phyloP scores from a whole-genome alignment of 1,140 invertebrate genomes.

The Rhyacophila brunnea region DNA sequence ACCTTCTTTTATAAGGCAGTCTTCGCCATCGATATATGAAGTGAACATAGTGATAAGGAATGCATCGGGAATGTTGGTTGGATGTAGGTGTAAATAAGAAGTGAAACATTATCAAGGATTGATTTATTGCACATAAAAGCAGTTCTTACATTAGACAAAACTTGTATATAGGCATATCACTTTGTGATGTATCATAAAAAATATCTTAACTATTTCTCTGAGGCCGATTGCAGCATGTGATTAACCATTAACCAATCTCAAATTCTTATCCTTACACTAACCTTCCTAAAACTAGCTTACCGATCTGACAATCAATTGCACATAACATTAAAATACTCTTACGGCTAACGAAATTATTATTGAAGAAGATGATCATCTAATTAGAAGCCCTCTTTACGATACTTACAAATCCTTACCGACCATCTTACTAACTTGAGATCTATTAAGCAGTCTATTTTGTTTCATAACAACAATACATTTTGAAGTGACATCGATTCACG shows the following conservation, averaged over 20 bases:
- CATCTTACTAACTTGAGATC: too few species aligned
- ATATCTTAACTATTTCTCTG: slow-evolving; percentile 30
- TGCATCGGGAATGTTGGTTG: too few species aligned
- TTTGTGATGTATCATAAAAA: slow-evolving; percentile 37
- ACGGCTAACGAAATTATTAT: not conserved
- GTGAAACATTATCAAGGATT: slow-evolving; percentile 19
- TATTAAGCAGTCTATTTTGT: too few species aligned
- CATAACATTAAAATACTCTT: too few species aligned
- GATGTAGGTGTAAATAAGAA: too few species aligned
- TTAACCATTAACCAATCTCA: slow-evolving; percentile 2
- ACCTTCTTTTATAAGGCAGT: too few species aligned
- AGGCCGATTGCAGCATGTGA: slow-evolving; percentile 30
- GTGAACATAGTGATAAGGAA: too few species aligned
- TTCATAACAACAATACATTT: too few species aligned
- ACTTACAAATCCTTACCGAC: not conserved
- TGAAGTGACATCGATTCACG: too few species aligned
- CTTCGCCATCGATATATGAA: too few species aligned
- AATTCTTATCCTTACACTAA: too few species aligned
- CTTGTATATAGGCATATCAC: slow-evolving; percentile 36
- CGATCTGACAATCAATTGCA: slow-evolving; percentile 9
- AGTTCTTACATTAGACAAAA: slow-evolving; percentile 37
- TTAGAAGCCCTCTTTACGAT: slow-evolving; percentile 3
- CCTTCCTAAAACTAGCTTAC: too few species aligned
- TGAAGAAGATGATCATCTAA: not conserved
- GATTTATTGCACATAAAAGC: slow-evolving; percentile 37